Conservation (phyloP, 1,140 invertebrate species). For the Tribolium castaneum region DNA sequence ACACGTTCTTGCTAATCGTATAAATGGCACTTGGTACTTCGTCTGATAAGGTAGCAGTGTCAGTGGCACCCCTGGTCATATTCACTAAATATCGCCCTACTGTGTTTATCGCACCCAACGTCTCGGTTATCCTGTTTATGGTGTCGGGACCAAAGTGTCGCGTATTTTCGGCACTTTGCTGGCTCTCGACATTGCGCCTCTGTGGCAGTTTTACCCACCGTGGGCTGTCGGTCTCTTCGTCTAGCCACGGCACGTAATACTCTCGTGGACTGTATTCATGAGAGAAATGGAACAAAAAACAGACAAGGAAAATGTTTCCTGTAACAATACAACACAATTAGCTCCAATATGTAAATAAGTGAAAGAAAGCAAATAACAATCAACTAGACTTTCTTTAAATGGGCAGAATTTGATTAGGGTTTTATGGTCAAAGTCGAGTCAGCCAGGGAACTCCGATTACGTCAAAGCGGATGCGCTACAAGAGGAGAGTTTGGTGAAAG, state of each 20-base stretch:
- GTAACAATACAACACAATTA: slow-evolving; percentile 44
- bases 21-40: slow-evolving; percentile 79
- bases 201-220: slow-evolving; percentile 49
- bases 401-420: not conserved
- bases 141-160: slow-evolving; percentile 63
- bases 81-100: slow-evolving; percentile 86
- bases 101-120: slow-evolving; percentile 81
- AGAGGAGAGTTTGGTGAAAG: slow-evolving; percentile 47
- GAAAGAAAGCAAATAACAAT: slow-evolving; percentile 13
- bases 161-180: slow-evolving; percentile 45
- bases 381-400: slow-evolving; percentile 7
- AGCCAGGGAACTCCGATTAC: slow-evolving; percentile 44
- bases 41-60: slow-evolving; percentile 63
- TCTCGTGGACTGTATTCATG: slow-evolving; percentile 42
- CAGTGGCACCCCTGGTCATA: slow-evolving; percentile 72
- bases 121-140: slow-evolving; percentile 74
- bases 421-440: not conserved
- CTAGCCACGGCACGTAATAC: slow-evolving; percentile 51
- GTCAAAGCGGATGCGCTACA: slow-evolving; percentile 44
- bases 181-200: slow-evolving; percentile 28
- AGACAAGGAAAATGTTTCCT: slow-evolving; percentile 53
- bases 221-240: slow-evolving; percentile 20
- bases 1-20: slow-evolving; percentile 83
- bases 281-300: slow-evolving; percentile 49
- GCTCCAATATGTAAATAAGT: not conserved